Percentiles rank a stretch among this genome's conserved stretches.
These are phyloP conservation scores for Proisotoma minuta DNA, from an alignment of 2,888 invertebrate species.

Conservation along the genomic window DNA sequence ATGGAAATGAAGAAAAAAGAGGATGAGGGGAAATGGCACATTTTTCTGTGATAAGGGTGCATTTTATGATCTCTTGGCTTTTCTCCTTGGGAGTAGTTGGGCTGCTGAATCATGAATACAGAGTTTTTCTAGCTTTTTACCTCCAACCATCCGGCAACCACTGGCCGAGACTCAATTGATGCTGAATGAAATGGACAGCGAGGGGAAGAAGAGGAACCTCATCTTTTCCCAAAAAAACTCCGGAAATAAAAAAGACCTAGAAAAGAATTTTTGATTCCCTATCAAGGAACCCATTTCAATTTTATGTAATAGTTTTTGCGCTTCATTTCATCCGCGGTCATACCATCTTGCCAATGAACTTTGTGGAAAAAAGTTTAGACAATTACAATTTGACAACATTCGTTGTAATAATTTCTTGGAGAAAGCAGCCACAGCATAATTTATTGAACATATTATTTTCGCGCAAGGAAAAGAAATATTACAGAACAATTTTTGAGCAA, in stretches of 20 bases:
- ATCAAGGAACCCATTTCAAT: constrained; percentile 2
- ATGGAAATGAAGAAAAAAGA: not conserved
- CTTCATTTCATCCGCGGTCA: not conserved
- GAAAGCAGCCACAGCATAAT: too few species aligned
- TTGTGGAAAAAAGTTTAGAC: too few species aligned
- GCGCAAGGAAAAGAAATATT: too few species aligned
- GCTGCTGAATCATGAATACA: not conserved
- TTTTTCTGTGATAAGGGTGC: not conserved
- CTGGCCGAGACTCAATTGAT: not conserved
- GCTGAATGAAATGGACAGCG: not conserved
- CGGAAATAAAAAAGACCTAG: constrained; percentile 6
- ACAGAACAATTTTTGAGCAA: too few species aligned
- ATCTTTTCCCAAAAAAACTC: too few species aligned
- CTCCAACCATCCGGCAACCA: not conserved
- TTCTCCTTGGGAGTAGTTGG: not conserved
- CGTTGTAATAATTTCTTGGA: too few species aligned
- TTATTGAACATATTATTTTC: too few species aligned
- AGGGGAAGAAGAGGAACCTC: too few species aligned
- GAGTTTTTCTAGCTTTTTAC: not conserved
- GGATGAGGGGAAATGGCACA: not conserved
- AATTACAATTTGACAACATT: too few species aligned
- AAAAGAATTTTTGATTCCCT: constrained; percentile 7
- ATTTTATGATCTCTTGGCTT: not conserved
- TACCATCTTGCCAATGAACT: not conserved
- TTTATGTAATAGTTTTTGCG: constrained; percentile 3